These are phyloP conservation scores for Stictonetta naevosa DNA, from an alignment of 2,113 vertebrate species.

Conservation along the genomic window DNA sequence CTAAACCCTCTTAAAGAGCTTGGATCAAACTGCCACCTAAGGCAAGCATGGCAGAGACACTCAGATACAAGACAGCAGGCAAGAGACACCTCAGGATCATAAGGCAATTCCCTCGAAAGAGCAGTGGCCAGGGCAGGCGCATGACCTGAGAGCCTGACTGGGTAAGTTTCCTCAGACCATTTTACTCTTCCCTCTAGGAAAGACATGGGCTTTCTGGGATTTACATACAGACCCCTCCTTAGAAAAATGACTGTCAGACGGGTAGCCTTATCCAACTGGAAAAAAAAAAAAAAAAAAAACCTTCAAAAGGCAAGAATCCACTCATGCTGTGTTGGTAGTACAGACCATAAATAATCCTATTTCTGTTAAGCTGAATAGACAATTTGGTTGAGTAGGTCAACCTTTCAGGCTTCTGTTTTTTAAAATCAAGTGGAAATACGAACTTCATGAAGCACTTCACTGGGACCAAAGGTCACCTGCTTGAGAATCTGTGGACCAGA, in stretches of 20 bases:
- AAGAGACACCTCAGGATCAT: not conserved
- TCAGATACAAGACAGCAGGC: not conserved
- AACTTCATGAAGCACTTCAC: not conserved
- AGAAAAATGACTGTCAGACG: not conserved
- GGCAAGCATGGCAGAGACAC: not conserved
- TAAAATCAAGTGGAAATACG: not conserved
- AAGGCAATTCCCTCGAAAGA: not conserved
- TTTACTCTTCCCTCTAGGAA: not conserved
- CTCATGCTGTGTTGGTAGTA: not conserved
- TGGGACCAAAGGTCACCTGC: not conserved
- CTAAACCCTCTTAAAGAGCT: not conserved
- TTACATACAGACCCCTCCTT: not conserved
- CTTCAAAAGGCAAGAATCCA: not conserved
- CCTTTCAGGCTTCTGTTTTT: not conserved
- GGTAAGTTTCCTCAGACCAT: not conserved
- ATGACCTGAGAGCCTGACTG: not conserved
- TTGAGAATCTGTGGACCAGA: not conserved
- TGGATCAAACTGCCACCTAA: not conserved
- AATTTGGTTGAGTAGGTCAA: not conserved
- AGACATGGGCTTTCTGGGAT: not conserved
- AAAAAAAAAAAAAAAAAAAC: not conserved
- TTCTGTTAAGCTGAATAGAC: not conserved
- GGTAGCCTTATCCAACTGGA: not conserved
- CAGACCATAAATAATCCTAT: not conserved
- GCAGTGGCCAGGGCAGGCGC: not conserved